phyloP scores from a whole-genome alignment of 2,797 vertebrate species.

The Helicolenus hilgendorfi region DNA sequence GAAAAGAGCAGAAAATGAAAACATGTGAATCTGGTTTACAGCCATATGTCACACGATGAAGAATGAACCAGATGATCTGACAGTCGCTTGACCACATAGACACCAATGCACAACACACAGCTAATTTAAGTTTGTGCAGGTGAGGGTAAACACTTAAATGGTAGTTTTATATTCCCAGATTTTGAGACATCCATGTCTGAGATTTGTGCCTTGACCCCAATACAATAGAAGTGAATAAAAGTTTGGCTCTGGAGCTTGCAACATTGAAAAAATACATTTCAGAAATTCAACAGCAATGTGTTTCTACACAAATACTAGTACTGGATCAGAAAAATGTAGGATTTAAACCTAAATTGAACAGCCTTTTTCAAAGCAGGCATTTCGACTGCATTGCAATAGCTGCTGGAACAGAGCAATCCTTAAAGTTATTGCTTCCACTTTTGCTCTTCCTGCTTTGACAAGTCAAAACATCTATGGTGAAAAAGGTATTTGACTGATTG shows the following conservation, averaged over 20 bases:
- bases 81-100: background rate
- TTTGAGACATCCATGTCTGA: background rate
- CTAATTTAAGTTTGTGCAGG: background rate
- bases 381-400: background rate
- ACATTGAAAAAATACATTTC: background rate
- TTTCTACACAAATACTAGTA: background rate
- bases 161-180: background rate
- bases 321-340: background rate
- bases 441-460: background rate
- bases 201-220: background rate
- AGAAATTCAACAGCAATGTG: background rate
- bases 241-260: background rate
- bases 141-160: background rate
- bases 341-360: background rate
- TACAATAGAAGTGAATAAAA: background rate
- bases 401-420: background rate
- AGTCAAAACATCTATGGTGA: background rate
- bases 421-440: background rate
- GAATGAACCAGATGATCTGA: background rate
- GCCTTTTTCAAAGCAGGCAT: background rate
- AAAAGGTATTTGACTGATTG: background rate
- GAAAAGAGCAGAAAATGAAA: slow-evolving; percentile 7
- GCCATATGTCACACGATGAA: slow-evolving; percentile 5
- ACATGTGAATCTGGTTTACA: slow-evolving; percentile 1
- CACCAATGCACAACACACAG: background rate